phyloP scores from a whole-genome alignment of 2,888 invertebrate genomes.

The Camponotus fellah region DNA sequence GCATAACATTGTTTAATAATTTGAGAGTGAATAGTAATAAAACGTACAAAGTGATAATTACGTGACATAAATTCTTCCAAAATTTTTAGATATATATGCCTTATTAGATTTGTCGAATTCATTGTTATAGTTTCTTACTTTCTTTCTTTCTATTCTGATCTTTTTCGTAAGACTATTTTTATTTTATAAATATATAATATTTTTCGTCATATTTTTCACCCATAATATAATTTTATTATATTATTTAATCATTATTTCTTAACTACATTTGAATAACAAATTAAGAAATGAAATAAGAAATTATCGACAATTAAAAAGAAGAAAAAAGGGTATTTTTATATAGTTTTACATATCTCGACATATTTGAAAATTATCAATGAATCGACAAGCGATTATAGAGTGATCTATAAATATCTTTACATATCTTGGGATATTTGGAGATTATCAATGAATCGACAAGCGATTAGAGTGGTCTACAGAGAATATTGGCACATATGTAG shows the following conservation, averaged over 20 bases:
- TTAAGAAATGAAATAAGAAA: neutral
- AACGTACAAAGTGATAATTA: constrained; percentile 33
- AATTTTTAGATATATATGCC: constrained; percentile 17
- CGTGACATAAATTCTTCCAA: constrained; percentile 33
- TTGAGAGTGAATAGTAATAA: constrained; percentile 1
- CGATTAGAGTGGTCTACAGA: constrained; percentile 28
- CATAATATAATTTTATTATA: neutral
- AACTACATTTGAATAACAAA: neutral
- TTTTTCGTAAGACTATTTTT: neutral
- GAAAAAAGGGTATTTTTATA: neutral
- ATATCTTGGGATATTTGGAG: neutral
- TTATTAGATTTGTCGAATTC: constrained; percentile 8
- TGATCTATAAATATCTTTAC: neutral
- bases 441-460: neutral
- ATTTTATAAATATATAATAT: neutral
- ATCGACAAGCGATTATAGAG: constrained; percentile 16
- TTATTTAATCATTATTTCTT: neutral
- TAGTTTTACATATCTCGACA: neutral
- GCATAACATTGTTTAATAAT: constrained; percentile 24
- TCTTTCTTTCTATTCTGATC: neutral
- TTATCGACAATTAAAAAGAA: neutral
- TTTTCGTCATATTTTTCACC: neutral
- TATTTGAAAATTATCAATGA: neutral
- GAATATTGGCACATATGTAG: constrained; percentile 41
- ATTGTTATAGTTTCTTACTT: constrained; percentile 1